Percentiles rank a stretch among this genome's conserved stretches.
Conservation (phyloP, 2,797 vertebrate species). For the Myotis myotis region DNA sequence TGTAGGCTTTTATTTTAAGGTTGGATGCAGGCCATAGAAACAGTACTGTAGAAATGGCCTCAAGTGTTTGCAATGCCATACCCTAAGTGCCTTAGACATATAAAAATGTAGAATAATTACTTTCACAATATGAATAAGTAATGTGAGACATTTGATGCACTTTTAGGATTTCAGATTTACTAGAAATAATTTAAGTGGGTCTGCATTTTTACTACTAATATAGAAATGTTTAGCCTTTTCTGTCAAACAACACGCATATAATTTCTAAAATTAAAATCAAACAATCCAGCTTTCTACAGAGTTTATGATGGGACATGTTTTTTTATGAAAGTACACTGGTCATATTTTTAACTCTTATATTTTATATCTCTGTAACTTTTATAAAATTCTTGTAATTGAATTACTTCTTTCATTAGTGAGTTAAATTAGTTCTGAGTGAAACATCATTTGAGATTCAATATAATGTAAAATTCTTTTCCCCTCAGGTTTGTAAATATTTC, state of each 20-base stretch:
- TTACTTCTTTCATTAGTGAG: constrained; percentile 11
- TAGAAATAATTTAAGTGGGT: constrained; percentile 16
- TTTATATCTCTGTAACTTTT: neutral
- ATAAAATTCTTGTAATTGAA: neutral
- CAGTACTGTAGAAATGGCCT: constrained; percentile 10
- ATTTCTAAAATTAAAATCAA: constrained; percentile 16
- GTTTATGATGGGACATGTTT: neutral
- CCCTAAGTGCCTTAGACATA: constrained; percentile 12
- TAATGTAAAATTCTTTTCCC: constrained; percentile 41
- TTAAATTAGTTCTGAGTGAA: constrained; percentile 34
- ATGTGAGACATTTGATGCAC: constrained; percentile 30
- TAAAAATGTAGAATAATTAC: constrained; percentile 51
- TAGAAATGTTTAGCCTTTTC: constrained; percentile 13
- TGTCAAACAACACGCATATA: neutral
- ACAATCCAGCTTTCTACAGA: neutral
- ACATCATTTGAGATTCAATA: neutral
- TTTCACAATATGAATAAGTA: constrained; percentile 53
- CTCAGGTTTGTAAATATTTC: constrained; percentile 43
- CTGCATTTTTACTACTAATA: constrained; percentile 42
- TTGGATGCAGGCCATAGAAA: constrained; percentile 23
- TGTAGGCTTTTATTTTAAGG: constrained; percentile 28
- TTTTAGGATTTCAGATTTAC: constrained; percentile 42
- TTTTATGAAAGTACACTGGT: neutral
- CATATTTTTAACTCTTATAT: neutral
- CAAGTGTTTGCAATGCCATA: constrained; percentile 32